These are phyloP conservation scores for Elaeidobius kamerunicus DNA, from an alignment of 2,888 invertebrate species.

Conservation along the genomic window DNA sequence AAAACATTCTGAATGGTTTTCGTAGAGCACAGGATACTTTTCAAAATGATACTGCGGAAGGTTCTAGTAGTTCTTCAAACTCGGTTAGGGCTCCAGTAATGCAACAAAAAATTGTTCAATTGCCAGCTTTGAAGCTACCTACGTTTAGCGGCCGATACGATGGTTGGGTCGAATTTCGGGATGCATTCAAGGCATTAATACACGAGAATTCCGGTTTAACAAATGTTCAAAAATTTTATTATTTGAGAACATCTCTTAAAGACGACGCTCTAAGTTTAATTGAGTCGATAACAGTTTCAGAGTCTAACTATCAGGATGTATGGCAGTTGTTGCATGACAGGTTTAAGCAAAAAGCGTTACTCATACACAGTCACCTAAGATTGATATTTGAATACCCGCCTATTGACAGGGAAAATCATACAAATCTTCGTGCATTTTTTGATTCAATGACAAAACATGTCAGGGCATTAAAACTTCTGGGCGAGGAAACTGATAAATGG, in stretches of 20 bases:
- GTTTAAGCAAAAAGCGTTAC: neutral
- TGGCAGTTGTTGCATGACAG: conserved; percentile 1
- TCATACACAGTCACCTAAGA: conserved; percentile 1
- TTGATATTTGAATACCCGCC: neutral
- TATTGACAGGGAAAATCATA: conserved; percentile 13
- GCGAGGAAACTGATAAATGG: conserved; percentile 17
- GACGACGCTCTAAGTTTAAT: neutral
- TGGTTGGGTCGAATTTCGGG: conserved; percentile 3
- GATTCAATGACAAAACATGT: conserved; percentile 24
- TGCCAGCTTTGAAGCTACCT: conserved; percentile 5
- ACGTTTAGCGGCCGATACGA: neutral
- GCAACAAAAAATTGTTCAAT: conserved; percentile 1
- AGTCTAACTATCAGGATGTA: conserved; percentile 1
- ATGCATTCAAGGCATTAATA: neutral
- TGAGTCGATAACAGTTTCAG: neutral
- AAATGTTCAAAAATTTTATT: conserved; percentile 6
- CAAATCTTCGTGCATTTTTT: conserved; percentile 17
- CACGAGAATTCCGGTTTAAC: neutral
- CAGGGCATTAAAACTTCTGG: conserved; percentile 21
- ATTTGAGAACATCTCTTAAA: neutral
- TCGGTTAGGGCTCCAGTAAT: neutral
- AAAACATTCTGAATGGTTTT: neutral
- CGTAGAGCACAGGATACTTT: neutral
- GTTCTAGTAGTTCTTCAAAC: neutral
- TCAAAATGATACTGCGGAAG: neutral